Percentiles rank a stretch among this genome's conserved stretches.
These are phyloP conservation scores for Fragum sueziense DNA, from an alignment of 2,888 invertebrate genomes.

Conservation along the genomic window DNA sequence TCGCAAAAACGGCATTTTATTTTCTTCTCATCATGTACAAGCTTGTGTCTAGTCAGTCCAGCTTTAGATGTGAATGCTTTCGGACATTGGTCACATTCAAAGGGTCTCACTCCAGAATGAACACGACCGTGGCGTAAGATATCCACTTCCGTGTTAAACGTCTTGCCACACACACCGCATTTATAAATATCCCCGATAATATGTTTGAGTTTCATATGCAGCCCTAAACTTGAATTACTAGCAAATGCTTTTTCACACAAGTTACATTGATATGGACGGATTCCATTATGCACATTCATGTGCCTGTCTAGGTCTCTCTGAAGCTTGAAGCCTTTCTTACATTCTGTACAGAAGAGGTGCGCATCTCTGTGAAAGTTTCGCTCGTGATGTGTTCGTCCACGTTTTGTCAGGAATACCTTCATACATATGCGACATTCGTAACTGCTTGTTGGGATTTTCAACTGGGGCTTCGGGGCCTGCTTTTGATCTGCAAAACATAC, in stretches of 20 bases:
- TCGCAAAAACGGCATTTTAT: constrained; percentile 16
- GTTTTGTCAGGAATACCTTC: constrained; percentile 19
- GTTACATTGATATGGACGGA: constrained; percentile 33
- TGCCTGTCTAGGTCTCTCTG: constrained; percentile 37
- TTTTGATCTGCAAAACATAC: too few species aligned
- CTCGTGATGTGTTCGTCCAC: constrained; percentile 30
- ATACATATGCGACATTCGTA: constrained; percentile 18
- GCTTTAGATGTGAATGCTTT: constrained; percentile 46
- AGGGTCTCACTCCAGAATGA: constrained; percentile 37
- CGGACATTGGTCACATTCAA: constrained; percentile 37
- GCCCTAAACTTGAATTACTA: constrained; percentile 41
- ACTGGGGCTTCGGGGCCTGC: too few species aligned
- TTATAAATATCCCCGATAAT: constrained; percentile 41
- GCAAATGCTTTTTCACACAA: constrained; percentile 46
- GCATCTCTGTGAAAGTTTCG: constrained; percentile 28
- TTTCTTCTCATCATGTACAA: constrained; percentile 36
- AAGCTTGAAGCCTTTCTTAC: constrained; percentile 31
- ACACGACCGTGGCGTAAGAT: constrained; percentile 31
- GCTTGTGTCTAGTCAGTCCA: constrained; percentile 38
- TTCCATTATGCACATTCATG: constrained; percentile 37
- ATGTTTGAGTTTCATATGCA: constrained; percentile 44
- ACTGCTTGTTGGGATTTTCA: neutral
- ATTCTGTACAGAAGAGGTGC: constrained; percentile 18
- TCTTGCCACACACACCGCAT: constrained; percentile 38
- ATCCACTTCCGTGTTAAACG: constrained; percentile 44